Conservation (phyloP, 2,888 invertebrate genomes). For the Drosophila gaucha region DNA sequence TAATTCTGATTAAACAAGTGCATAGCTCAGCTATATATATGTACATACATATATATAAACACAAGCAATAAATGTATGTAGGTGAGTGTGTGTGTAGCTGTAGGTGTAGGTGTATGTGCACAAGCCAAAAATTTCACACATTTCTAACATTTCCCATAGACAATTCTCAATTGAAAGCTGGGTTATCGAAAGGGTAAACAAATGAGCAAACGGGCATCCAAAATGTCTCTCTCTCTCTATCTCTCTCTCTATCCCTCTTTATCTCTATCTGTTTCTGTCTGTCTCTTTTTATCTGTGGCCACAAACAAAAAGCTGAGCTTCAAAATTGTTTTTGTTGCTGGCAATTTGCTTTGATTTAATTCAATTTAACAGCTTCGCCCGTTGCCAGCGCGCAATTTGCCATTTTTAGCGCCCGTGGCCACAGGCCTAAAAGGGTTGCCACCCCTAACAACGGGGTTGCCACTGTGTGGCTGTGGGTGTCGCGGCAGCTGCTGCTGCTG, state of each 20-base stretch:
- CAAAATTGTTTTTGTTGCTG: slow-evolving; percentile 57
- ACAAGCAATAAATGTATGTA: too few relatives aligned
- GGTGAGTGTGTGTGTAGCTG: not conserved
- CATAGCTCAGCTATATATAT: slow-evolving; percentile 3
- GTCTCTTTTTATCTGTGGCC: not conserved
- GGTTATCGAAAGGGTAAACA: slow-evolving; percentile 31
- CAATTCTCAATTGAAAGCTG: slow-evolving; percentile 34
- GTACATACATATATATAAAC: not conserved
- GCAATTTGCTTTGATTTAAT: slow-evolving; percentile 79
- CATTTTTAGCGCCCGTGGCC: slow-evolving; percentile 51
- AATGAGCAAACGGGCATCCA: slow-evolving; percentile 12
- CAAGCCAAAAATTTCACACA: slow-evolving; percentile 35
- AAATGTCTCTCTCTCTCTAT: not conserved
- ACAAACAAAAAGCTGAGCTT: slow-evolving; percentile 23
- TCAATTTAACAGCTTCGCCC: slow-evolving; percentile 67
- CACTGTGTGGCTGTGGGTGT: slow-evolving; percentile 2
- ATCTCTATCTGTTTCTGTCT: too few relatives aligned
- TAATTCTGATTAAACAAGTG: slow-evolving; percentile 27
- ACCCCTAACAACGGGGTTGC: slow-evolving; percentile 10
- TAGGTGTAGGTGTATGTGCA: not conserved
- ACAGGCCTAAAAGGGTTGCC: slow-evolving; percentile 29
- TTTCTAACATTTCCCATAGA: slow-evolving; percentile 43
- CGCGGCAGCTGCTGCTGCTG: slow-evolving; percentile 1
- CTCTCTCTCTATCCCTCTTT: not conserved
- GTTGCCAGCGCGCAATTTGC: slow-evolving; percentile 45